Evolutionary conservation across 2,797 vertebrate genomes (phyloP), one percentile per base, ranked within the genome.

Genomic region (Brachymystax lenok): DNA sequence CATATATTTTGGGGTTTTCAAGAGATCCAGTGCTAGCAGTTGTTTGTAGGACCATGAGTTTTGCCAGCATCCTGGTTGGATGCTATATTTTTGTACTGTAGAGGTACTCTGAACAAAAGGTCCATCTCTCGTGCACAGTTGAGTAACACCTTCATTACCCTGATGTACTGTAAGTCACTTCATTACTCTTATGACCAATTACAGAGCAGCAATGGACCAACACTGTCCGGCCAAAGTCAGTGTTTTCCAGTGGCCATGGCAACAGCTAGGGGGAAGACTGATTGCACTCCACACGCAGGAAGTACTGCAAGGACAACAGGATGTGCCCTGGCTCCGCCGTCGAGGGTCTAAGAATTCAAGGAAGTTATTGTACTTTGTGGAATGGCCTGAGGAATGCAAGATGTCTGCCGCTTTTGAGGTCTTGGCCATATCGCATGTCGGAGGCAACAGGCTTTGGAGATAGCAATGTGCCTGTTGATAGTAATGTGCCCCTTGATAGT

Each of bases 361-460:
- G 98, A 99, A 99, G 97, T 96, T 97, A 97, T 98, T 98, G 96
- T 97, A 96, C 96, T 96, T 95, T 95, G 95, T 96, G 96, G 96
- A 98, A 97, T 95, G 92, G 94, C 93, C 95, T 93, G 91, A 96
- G 96, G 96, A 95, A 96, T 67, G 71, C 90, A 92, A 96, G 93
- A 96, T 96, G 97, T 97, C 97, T 96, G 96, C 93, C 89, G 24
- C 16, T 35, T 13, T 68, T 92, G 90, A 92, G 94, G 94, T 94
- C 95, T 91, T 91, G 92, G 87, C 88, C 61, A 10, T 94, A 92
- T 94, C 94, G 89, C 84, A 85, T 82, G 80, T 87, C 50, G 79
- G 90, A 92, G 92, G 93, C 89, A 90, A 92, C 88, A 82, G 86
- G 87, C 92, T 95, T 98, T 96, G 96, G 96, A 96, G 94, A 95